phyloP scores from a whole-genome alignment of 2,113 vertebrate genomes.

The Corvus moneduloides region DNA sequence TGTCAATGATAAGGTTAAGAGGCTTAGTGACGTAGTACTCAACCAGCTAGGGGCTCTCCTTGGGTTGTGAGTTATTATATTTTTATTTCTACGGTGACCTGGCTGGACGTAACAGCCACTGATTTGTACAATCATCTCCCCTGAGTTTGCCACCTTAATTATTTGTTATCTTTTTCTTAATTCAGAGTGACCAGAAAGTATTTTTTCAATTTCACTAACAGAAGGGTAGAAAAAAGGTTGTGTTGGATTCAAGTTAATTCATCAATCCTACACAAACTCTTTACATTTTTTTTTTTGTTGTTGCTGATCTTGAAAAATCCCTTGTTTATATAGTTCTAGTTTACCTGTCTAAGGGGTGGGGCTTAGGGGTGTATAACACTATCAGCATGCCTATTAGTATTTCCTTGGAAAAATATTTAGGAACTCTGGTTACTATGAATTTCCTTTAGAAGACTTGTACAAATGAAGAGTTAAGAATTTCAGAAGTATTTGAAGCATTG shows the following conservation, averaged over 20 bases:
- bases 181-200: neutral
- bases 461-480: neutral
- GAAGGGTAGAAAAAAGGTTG: neutral
- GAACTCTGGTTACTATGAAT: neutral
- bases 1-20: neutral
- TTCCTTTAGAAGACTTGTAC: neutral
- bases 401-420: neutral
- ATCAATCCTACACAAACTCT: neutral
- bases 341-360: neutral
- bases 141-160: neutral
- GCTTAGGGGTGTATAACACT: neutral
- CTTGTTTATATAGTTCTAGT: neutral
- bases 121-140: neutral
- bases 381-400: neutral
- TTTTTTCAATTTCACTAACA: neutral
- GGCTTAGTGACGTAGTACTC: neutral
- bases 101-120: neutral
- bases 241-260: neutral
- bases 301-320: neutral
- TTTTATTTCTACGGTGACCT: neutral
- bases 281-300: rapidly evolving
- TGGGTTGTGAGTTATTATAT: neutral
- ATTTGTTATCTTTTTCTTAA: neutral
- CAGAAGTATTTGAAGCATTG: neutral
- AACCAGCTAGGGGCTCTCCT: neutral